Base-by-base conservation (phyloP, 1,140 invertebrate species). In the Schlechtendalia chinensis region DNA sequence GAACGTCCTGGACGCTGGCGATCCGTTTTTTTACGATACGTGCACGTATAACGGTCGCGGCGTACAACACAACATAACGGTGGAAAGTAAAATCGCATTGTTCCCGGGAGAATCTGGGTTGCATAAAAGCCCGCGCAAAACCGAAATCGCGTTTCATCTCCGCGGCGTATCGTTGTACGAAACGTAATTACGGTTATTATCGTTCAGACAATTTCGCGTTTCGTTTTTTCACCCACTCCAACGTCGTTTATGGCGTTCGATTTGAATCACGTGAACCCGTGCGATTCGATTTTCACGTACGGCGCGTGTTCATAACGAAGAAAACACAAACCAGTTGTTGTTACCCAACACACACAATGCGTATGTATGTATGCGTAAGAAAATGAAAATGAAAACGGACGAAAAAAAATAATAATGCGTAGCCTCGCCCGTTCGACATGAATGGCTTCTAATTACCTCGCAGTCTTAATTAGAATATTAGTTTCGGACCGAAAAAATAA, bases 191-290 rank as follows among this genome's bases (percentile, higher is more conserved):
- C 24, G 39, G 72, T 77, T 79, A 63, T 63, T 63, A 79, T 79
- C 61, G 75, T 79, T 79, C 61, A 39, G 50, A 63, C 32, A 47
- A 63, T 63, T 79, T 61, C 32, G 24, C 61, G n/a, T 61, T 79
- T 61, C 32, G 24, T 79, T 32, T 61, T 79, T 79, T 79, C n/a
- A n/a, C n/a, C n/a, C n/a, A n/a, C n/a, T 59, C 39, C 16, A 19
- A 79, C 75, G 22, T 63, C 61, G 11, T 63, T 63, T 59, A 63
- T 63, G 50, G 5, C 24, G 58, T 63, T 79, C 47, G 14, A 61
- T 63, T 47, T 61, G 24, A 79, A 79, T 79, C 61, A 79, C 75
- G 45, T 79, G 63, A 79, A 79, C 61, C 75, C 75, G 54, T 61
- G 53, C 53, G 32, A 24, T 77, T 58, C 74, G n/a, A 59, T 58